Evolutionary conservation across 2,113 vertebrate genomes (phyloP), one percentile per base, ranked within the genome.

Genomic region (Bucco capensis): DNA sequence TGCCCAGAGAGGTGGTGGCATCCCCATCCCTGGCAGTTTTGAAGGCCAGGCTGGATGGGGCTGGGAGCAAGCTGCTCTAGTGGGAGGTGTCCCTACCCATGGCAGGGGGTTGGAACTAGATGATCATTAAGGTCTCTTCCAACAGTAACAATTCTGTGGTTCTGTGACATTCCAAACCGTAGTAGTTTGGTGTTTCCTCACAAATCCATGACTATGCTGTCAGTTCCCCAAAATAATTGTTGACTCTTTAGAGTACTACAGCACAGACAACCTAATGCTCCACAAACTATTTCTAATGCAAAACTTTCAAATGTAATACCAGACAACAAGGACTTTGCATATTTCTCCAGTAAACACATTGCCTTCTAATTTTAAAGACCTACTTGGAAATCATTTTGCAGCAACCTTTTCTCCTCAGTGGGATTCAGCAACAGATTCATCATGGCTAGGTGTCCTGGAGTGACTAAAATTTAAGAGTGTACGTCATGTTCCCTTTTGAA

Each of bases 391-490:
- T 74, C 61, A 86, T 86, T 84, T 72, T 69, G 57, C 77, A 50
- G 86, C 57, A 95, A 94, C 65, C 83, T 94, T 92, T 95, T 83
- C 69, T 61, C 73, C 86, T 81, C 90, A 84, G 90, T 93, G 80
- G 88, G 90, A 91, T 84, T 83, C 86, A 81, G 23, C 88, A 93
- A 61, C 76, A 91, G n/a, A n/a, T n/a, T n/a, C n/a, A n/a, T n/a
- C n/a, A n/a, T n/a, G n/a, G n/a, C n/a, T n/a, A n/a, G n/a, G n/a
- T n/a, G n/a, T n/a, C n/a, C n/a, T n/a, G n/a, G n/a, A n/a, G n/a
- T n/a, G n/a, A n/a, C n/a, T n/a, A n/a, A n/a, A n/a, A n/a, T n/a
- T n/a, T n/a, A n/a, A n/a, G n/a, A n/a, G n/a, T n/a, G n/a, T n/a
- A n/a, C n/a, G n/a, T n/a, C n/a, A n/a, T n/a, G n/a, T n/a, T n/a